Evolutionary conservation across 2,113 vertebrate genomes (phyloP).

Genomic region (Enhydra lutris): DNA sequence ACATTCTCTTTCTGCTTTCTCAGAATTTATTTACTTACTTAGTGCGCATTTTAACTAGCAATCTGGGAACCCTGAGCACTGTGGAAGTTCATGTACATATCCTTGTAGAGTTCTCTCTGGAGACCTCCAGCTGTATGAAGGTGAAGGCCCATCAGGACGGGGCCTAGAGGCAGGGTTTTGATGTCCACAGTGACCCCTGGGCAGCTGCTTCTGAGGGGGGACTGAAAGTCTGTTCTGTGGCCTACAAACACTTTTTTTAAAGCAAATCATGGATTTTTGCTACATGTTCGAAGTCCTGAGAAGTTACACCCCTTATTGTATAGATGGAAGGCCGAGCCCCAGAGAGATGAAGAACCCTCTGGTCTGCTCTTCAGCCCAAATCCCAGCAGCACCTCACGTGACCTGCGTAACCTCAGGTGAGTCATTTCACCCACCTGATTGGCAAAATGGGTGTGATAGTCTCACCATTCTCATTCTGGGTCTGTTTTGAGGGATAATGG

Average conservation of each 20-base stretch:
- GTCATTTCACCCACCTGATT: background rate
- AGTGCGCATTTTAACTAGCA: background rate
- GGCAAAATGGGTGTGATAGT: background rate
- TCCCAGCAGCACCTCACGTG: accelerated
- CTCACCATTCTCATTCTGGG: background rate
- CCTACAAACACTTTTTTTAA: background rate
- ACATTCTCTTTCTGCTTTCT: background rate
- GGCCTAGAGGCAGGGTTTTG: accelerated
- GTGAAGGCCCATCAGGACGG: accelerated
- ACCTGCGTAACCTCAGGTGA: background rate
- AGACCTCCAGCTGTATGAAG: background rate
- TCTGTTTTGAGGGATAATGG: background rate
- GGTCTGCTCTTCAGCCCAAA: accelerated
- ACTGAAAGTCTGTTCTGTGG: too few relatives aligned
- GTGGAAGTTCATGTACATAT: background rate
- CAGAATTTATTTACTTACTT: background rate
- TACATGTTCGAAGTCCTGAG: background rate
- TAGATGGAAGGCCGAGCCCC: background rate
- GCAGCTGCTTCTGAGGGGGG: background rate
- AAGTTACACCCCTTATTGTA: background rate
- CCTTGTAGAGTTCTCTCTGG: accelerated
- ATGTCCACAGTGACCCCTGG: accelerated
- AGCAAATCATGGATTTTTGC: background rate
- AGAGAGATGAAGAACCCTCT: background rate
- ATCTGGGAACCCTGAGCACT: background rate